Conservation (phyloP, 2,113 vertebrate genomes). For the Otus sunia region DNA sequence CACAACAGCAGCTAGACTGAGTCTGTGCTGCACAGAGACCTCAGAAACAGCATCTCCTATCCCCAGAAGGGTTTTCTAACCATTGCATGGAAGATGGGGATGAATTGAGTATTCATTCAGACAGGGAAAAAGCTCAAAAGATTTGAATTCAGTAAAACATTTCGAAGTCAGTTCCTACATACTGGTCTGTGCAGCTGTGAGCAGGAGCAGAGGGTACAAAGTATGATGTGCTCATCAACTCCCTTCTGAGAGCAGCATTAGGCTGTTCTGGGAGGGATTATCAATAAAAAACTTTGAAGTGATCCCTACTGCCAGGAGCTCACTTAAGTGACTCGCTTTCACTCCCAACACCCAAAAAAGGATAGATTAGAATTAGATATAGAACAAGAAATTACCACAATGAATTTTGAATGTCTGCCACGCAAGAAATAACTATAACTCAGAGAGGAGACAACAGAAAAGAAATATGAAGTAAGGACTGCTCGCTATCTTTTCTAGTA, state of each 20-base stretch:
- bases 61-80: background rate
- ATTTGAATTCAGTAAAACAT: background rate
- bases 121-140: background rate
- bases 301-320: background rate
- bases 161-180: background rate
- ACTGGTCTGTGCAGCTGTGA: background rate
- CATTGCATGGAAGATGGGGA: background rate
- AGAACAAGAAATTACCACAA: background rate
- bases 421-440: background rate
- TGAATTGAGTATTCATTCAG: background rate
- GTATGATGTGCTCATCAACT: background rate
- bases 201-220: background rate
- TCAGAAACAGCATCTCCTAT: background rate
- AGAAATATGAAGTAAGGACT: background rate
- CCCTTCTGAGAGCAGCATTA: background rate
- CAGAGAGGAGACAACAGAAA: background rate
- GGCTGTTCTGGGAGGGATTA: background rate
- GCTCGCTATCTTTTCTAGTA: background rate
- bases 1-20: background rate
- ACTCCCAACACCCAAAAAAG: background rate
- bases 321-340: background rate
- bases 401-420: background rate
- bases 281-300: constrained; percentile 1
- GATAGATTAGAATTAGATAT: background rate
- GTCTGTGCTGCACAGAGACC: background rate